Conservation (phyloP, 2,888 invertebrate species). For the Scaptomyza polygonia region DNA sequence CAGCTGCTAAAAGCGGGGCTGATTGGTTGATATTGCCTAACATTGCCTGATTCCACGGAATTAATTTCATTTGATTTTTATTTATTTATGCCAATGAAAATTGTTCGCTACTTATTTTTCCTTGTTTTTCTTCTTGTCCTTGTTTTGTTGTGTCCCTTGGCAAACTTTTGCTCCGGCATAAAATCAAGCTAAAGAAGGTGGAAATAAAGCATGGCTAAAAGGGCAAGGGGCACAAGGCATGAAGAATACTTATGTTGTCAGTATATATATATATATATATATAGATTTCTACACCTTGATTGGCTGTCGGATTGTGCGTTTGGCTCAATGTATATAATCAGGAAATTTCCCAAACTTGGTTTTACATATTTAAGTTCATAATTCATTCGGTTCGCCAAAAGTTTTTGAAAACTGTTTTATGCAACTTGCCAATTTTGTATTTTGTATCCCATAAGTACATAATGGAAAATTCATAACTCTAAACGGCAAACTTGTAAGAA, state of each 20-base stretch:
- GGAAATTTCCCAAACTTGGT: too few species aligned
- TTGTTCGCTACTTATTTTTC: slow-evolving; percentile 16
- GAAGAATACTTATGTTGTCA: not conserved
- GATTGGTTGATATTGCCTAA: not conserved
- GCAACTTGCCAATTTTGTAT: too few species aligned
- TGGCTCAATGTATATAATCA: too few species aligned
- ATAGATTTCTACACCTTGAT: not conserved
- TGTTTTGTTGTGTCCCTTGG: not conserved
- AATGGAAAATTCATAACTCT: too few species aligned
- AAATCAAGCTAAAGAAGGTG: not conserved
- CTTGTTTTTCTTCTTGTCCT: not conserved
- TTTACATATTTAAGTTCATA: too few species aligned
- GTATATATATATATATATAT: too few species aligned
- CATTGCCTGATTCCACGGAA: slow-evolving; percentile 47
- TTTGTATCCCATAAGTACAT: too few species aligned
- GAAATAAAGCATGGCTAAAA: not conserved
- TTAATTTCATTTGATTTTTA: slow-evolving; percentile 78
- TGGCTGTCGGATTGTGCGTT: not conserved
- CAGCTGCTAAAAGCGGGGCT: slow-evolving; percentile 20
- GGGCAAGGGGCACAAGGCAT: not conserved
- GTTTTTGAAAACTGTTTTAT: too few species aligned
- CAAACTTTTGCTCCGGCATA: slow-evolving; percentile 13
- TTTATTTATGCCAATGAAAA: slow-evolving; percentile 69
- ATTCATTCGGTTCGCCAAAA: too few species aligned
- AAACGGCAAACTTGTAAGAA: too few species aligned